A percentile compares a stretch with the other conserved stretches of the same genome.
phyloP scores from a whole-genome alignment of 2,113 vertebrate species.

The Scalopus aquaticus region DNA sequence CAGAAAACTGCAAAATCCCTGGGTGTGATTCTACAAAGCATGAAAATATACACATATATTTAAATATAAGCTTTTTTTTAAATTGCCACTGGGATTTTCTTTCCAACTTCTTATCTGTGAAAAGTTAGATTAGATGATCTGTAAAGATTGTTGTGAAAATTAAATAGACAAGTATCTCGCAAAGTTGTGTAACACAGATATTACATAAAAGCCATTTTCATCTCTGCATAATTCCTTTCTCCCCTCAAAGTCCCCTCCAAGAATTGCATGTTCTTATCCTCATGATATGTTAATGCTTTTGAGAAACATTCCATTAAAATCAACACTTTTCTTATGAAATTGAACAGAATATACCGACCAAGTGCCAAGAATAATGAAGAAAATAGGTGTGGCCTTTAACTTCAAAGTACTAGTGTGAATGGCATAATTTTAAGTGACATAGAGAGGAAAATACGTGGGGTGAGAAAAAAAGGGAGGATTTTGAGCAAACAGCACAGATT shows the following conservation, averaged over 20 bases:
- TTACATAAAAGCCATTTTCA: neutral
- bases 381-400: neutral
- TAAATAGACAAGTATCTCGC: neutral
- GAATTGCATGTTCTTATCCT: neutral
- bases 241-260: neutral
- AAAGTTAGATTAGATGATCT: neutral
- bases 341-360: neutral
- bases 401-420: neutral
- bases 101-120: neutral
- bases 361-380: neutral
- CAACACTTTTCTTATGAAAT: neutral
- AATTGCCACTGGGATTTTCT: neutral
- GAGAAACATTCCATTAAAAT: neutral
- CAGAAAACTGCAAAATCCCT: neutral
- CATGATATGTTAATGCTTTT: neutral
- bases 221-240: neutral
- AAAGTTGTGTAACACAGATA: neutral
- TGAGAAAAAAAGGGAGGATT: neutral
- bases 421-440: neutral
- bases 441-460: neutral
- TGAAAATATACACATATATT: neutral
- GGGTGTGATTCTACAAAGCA: neutral
- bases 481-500: neutral
- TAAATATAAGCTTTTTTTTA: neutral
- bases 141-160: neutral